Percentiles rank a stretch among this genome's conserved stretches.
Evolutionary conservation across 2,888 invertebrate genomes (phyloP).

Genomic region (Siphonodentalium dalli): DNA sequence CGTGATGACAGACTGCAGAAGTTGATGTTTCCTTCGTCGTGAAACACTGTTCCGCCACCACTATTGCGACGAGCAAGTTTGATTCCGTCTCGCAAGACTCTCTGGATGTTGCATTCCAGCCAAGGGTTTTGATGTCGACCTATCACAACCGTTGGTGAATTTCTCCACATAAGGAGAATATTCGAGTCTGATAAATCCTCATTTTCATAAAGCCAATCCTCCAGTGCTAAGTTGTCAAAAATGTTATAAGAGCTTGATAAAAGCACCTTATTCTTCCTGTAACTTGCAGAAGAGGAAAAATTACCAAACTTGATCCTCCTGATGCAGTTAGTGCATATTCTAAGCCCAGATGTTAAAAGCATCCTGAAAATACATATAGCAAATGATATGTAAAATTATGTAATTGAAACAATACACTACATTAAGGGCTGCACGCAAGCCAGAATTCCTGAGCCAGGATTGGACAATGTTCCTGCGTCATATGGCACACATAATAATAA

Average conservation of each 20-base stretch:
- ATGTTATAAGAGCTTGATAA: slow-evolving; percentile 90
- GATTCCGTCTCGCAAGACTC: slow-evolving; percentile 74
- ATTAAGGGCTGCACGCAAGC: too few species aligned
- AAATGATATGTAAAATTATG: too few species aligned
- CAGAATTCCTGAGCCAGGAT: too few species aligned
- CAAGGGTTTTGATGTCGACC: slow-evolving; percentile 98
- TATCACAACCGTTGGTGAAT: slow-evolving; percentile 92
- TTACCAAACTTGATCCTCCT: too few species aligned
- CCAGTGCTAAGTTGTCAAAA: slow-evolving; percentile 90
- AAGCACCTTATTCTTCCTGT: slow-evolving; percentile 36
- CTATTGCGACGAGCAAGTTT: slow-evolving; percentile 87
- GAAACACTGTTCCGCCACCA: slow-evolving; percentile 95
- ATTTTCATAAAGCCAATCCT: slow-evolving; percentile 94
- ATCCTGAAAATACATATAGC: too few species aligned
- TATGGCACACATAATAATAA: too few species aligned
- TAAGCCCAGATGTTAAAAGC: too few species aligned
- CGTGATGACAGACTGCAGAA: slow-evolving; percentile 88
- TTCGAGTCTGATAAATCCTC: slow-evolving; percentile 83
- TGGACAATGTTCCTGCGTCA: too few species aligned
- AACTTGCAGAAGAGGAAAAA: too few species aligned
- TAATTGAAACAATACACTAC: too few species aligned
- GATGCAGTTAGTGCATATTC: too few species aligned
- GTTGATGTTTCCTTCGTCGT: slow-evolving; percentile 78
- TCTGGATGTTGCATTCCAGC: slow-evolving; percentile 83
- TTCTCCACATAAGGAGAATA: slow-evolving; percentile 85